Base-by-base conservation (phyloP, 1,140 invertebrate species). In the Drosophila mojavensis region DNA sequence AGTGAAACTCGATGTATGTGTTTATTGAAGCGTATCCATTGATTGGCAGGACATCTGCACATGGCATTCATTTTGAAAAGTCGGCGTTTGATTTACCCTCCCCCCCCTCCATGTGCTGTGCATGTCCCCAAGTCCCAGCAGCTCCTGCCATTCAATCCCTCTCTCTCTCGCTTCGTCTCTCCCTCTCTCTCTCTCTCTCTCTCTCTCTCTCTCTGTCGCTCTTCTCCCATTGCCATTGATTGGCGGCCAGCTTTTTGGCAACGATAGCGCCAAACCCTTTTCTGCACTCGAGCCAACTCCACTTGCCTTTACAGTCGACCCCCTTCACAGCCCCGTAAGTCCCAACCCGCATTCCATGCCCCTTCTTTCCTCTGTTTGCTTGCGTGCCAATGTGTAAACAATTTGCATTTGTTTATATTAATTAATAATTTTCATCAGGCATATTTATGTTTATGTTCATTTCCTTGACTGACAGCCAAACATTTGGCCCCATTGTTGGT, bases 11-110 rank as follows among this genome's bases (percentile, higher is more conserved):
- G 67, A 74, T 89, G 79, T 90, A 81, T 84, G 79, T 90, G 81
- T 90, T 91, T 82, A 91, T 81, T 91, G 81, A 91, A 90, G 76
- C 90, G 81, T 91, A 91, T 85, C 90, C 82, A 91, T 91, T 91
- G 90, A 91, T 91, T 91, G 90, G 90, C 90, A 91, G 90, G 90
- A 91, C 90, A 91, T 91, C 90, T 91, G 90, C 81, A 89, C 84
- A 91, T 82, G 84, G 86, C 90, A 91, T 84, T 91, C 88, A 90
- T 90, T 90, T 89, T 81, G 81, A 89, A 90, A 78, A 89, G 84
- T 70, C 75, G 61, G 76, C 71, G 71, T 48, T 61, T 45, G 63
- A 61, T 63, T 61, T 56, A 24, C 17, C 36, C n/a, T n/a, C n/a
- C n/a, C n/a, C n/a, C n/a, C n/a, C 33, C 62, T 20, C 20, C 28